Conservation (phyloP, 1,140 invertebrate species). For the Achroia grisella region DNA sequence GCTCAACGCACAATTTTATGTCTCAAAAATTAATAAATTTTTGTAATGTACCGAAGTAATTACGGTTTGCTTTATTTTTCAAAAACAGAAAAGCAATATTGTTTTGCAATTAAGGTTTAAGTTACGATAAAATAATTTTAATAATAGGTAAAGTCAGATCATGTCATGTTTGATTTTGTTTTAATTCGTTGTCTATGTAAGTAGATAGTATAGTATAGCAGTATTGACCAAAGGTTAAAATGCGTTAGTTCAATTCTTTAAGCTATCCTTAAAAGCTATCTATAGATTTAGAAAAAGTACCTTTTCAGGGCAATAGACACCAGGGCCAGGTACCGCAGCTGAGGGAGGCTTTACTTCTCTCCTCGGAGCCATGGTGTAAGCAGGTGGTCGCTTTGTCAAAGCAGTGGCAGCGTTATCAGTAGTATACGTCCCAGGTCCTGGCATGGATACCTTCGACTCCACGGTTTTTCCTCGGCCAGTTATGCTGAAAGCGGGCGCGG, state of each 20-base stretch:
- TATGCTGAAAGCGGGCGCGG: constrained; percentile 69
- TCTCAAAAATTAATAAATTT: too few relatives aligned
- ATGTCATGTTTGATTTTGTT: too few relatives aligned
- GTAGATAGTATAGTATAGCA: too few relatives aligned
- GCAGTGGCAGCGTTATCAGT: constrained; percentile 47
- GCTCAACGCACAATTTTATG: too few relatives aligned
- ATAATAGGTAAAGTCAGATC: too few relatives aligned
- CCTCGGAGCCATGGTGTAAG: constrained; percentile 67
- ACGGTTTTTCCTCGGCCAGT: constrained; percentile 52
- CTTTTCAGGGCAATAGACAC: constrained; percentile 77
- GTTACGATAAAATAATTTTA: too few relatives aligned
- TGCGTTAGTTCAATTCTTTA: background rate
- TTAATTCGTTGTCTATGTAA: background rate
- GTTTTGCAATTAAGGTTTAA: too few relatives aligned
- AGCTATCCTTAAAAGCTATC: background rate
- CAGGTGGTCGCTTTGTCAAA: constrained; percentile 51
- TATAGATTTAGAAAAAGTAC: constrained; percentile 26
- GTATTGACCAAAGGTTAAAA: background rate
- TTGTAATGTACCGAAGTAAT: too few relatives aligned
- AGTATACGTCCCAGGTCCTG: constrained; percentile 66
- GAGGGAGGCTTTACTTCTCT: constrained; percentile 44
- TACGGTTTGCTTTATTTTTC: too few relatives aligned
- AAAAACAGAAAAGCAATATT: too few relatives aligned
- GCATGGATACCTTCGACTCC: constrained; percentile 49
- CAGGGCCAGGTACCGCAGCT: constrained; percentile 71